Evolutionary conservation across 2,113 vertebrate species (phyloP).

Genomic region (Sturnus vulgaris): DNA sequence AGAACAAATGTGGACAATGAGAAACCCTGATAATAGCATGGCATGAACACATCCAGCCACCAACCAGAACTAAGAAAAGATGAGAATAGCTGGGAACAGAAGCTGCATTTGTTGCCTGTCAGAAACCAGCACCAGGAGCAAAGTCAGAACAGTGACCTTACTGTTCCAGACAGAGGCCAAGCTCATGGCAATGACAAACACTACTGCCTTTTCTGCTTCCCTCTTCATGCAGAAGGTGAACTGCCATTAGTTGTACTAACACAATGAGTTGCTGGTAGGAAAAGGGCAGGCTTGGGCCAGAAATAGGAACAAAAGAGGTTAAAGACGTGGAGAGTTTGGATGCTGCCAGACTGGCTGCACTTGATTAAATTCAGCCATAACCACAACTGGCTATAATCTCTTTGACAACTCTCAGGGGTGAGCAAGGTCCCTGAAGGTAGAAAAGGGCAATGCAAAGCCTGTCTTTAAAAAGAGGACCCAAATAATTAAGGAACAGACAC

Average conservation of each 20-base stretch:
- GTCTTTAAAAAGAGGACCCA: background rate
- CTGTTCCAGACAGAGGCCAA: background rate
- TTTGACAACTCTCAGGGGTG: background rate
- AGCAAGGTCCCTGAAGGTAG: background rate
- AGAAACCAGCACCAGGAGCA: slow-evolving; percentile 34
- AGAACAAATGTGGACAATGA: background rate
- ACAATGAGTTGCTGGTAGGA: background rate
- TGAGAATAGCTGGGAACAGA: background rate
- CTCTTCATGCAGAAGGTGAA: background rate
- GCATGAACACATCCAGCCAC: background rate
- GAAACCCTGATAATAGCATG: background rate
- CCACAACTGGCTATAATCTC: background rate
- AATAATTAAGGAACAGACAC: background rate
- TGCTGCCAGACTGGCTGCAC: background rate
- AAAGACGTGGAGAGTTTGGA: background rate
- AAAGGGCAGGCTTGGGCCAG: slow-evolving; percentile 9
- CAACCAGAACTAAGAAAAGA: background rate
- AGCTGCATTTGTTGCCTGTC: slow-evolving; percentile 3
- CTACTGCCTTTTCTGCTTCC: background rate
- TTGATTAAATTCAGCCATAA: background rate
- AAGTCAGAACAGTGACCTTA: slow-evolving; percentile 32
- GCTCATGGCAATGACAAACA: slow-evolving; percentile 15
- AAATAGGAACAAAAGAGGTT: background rate
- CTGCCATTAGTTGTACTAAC: background rate
- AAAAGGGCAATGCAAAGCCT: background rate